These are phyloP conservation scores for Nemoura dubitans DNA, from an alignment of 2,888 invertebrate species.

Conservation along the genomic window DNA sequence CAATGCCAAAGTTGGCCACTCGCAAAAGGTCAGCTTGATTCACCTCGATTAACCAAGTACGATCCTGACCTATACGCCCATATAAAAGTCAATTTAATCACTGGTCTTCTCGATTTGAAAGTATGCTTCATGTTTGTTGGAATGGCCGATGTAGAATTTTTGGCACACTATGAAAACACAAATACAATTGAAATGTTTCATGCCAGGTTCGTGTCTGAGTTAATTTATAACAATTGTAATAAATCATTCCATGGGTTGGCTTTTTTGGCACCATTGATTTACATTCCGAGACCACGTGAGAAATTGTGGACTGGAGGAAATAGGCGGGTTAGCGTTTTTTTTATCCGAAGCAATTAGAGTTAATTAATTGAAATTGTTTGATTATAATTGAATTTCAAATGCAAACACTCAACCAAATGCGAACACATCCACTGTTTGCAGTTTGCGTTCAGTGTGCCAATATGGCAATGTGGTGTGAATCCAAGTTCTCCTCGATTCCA, in stretches of 20 bases:
- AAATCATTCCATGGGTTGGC: background rate
- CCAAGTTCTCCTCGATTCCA: background rate
- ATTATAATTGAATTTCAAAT: background rate
- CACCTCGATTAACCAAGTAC: constrained; percentile 31
- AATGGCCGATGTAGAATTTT: background rate
- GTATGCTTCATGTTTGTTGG: background rate
- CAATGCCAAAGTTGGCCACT: background rate
- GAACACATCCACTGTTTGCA: background rate
- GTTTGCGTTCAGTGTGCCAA: background rate
- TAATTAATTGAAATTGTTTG: constrained; percentile 12
- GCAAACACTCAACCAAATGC: background rate
- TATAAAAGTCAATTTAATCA: constrained; percentile 12
- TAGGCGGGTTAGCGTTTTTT: background rate
- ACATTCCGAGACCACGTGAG: background rate
- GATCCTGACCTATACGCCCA: background rate
- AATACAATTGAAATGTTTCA: background rate
- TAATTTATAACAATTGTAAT: constrained; percentile 12
- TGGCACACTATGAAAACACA: background rate
- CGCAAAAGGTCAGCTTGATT: constrained; percentile 29
- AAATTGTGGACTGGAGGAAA: background rate
- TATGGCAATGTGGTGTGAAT: background rate
- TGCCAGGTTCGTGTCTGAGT: background rate
- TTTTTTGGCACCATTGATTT: background rate
- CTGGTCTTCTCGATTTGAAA: background rate
- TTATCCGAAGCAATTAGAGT: background rate